Evolutionary conservation across 2,888 invertebrate species (phyloP).

Genomic region (Orthosia incerta): DNA sequence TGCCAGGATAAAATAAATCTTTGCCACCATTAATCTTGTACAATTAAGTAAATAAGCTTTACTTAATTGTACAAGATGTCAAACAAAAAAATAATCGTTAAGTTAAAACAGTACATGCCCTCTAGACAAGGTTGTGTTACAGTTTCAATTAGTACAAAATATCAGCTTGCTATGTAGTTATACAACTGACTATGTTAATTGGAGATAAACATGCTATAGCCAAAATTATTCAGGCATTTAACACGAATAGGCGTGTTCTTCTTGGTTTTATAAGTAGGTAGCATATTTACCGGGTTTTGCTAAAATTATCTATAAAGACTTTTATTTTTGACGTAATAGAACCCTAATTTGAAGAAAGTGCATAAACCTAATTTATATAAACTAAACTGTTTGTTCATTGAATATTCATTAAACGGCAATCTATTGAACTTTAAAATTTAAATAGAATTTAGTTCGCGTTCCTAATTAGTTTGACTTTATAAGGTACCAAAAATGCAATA

Average conservation of each 20-base stretch:
- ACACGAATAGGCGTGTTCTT: neutral
- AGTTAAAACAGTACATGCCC: constrained; percentile 57
- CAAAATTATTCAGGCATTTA: constrained; percentile 29
- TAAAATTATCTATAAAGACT: neutral
- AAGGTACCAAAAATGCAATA: constrained; percentile 51
- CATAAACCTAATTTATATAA: constrained; percentile 12
- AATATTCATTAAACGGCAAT: constrained; percentile 41
- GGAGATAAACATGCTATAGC: constrained; percentile 24
- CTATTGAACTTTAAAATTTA: constrained; percentile 60
- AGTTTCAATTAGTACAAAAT: constrained; percentile 57
- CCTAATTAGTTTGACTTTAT: constrained; percentile 53
- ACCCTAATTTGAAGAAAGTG: constrained; percentile 14
- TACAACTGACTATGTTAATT: constrained; percentile 46
- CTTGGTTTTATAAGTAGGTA: neutral
- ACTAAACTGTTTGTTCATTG: constrained; percentile 19
- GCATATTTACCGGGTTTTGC: neutral
- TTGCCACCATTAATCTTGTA: neutral
- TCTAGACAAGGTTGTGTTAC: constrained; percentile 65
- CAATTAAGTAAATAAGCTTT: constrained; percentile 9
- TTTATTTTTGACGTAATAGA: neutral
- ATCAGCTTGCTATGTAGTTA: constrained; percentile 43
- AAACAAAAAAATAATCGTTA: constrained; percentile 17
- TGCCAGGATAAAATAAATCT: neutral
- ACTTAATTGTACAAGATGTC: too few relatives aligned
- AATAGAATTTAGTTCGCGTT: constrained; percentile 50